Base-by-base conservation (phyloP, 2,113 vertebrate species). In the Oostethus manadensis region DNA sequence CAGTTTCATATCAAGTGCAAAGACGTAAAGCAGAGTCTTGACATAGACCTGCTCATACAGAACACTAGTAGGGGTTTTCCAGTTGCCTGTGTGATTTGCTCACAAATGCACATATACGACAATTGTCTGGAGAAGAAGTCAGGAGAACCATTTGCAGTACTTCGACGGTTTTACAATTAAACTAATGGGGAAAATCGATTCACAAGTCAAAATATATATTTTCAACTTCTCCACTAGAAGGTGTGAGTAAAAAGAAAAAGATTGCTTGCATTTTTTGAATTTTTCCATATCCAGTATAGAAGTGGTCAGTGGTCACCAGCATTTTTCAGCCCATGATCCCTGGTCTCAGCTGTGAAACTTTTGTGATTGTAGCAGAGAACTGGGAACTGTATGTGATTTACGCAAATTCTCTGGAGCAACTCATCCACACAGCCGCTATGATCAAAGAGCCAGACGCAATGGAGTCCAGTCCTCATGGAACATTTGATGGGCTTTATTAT, bases 161-260 rank as follows among this genome's bases (percentile, higher is more conserved):
- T 64, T 56, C 71, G 76, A 82, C 74, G 84, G 76, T 77, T 84
- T 88, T 86, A 78, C 68, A 76, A 74, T 58, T 58, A 68, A 79
- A 82, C 67, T 81, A 82, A 85, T 81, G 62, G 76, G 73, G 54
- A 53, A 75, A 85, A 80, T 75, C 16, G 17, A 75, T 80, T 84
- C 72, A 72, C 67, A 84, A 70, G 78, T 60, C 65, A 65, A 60
- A 60, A 60, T 3, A 26, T 26, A 18, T 62, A 64, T 78, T 76
- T 68, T 82, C 64, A 66, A 60, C 68, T 71, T 71, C 70, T 82
- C 18, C 68, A 71, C 68, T 65, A 42, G 58, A 66, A 64, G 60
- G 64, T 84, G 77, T 69, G 66, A 69, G 56, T 40, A 66, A 65
- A 56, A 62, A 66, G 66, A 51, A 57, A 75, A 40, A 43, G 22